phyloP scores from a whole-genome alignment of 2,888 invertebrate genomes.

The Netelia virgata region DNA sequence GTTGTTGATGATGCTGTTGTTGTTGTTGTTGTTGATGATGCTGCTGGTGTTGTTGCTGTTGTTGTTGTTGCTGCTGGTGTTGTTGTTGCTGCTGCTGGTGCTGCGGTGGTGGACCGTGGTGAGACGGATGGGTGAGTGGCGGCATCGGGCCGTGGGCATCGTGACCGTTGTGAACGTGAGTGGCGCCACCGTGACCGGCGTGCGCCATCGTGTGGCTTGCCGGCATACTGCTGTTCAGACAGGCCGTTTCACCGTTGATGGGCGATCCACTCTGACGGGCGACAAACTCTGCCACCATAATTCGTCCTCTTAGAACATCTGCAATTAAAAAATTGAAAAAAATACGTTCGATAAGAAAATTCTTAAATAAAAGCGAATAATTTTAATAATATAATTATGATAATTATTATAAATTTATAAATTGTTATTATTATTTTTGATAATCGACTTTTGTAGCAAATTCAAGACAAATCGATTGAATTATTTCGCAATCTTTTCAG shows the following conservation, averaged over 20 bases:
- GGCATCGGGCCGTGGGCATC: constrained; percentile 82
- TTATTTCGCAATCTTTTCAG: too few species aligned
- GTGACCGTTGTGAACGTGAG: constrained; percentile 75
- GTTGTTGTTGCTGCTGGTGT: constrained; percentile 73
- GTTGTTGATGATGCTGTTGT: constrained; percentile 71
- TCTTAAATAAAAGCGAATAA: too few species aligned
- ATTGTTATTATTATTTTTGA: too few species aligned
- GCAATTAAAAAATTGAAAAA: constrained; percentile 69
- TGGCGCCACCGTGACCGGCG: constrained; percentile 78
- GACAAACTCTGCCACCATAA: constrained; percentile 95
- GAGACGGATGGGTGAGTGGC: constrained; percentile 79
- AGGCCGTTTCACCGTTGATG: constrained; percentile 89
- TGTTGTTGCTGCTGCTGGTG: constrained; percentile 76
- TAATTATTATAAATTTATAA: too few species aligned
- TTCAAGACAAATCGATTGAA: not conserved
- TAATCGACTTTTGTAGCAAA: too few species aligned
- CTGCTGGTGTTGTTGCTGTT: constrained; percentile 75
- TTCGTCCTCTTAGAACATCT: constrained; percentile 86
- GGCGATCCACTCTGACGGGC: constrained; percentile 90
- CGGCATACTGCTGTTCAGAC: constrained; percentile 86
- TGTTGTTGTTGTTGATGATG: constrained; percentile 84
- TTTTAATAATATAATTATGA: too few species aligned
- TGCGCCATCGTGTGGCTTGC: constrained; percentile 83
- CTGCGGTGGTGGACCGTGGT: constrained; percentile 77
- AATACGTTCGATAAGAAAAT: constrained; percentile 1